phyloP scores from a whole-genome alignment of 1,140 invertebrate species.

The Stegodyphus dumicola region DNA sequence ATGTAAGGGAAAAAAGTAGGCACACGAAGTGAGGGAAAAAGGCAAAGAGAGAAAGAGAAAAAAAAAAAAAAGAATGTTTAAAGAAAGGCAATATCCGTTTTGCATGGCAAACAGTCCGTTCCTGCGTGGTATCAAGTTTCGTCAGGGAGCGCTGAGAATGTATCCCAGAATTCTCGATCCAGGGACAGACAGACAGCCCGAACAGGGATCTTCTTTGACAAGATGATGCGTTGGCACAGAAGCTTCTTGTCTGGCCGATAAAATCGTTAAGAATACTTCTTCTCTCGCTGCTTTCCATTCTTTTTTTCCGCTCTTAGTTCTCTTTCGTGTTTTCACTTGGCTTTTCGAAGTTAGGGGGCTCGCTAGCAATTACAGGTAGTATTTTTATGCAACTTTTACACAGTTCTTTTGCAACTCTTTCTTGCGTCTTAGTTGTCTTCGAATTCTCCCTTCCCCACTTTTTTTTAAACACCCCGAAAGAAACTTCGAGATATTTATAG shows the following conservation, averaged over 20 bases:
- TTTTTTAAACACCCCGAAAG: too few species aligned
- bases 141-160: conserved; percentile 52
- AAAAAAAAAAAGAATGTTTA: conserved; percentile 32
- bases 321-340: background rate
- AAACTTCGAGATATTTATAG: too few species aligned
- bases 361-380: background rate
- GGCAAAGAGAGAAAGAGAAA: background rate
- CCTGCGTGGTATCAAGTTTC: conserved; percentile 45
- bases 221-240: conserved; percentile 49
- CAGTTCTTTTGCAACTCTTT: too few species aligned
- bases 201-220: conserved; percentile 50
- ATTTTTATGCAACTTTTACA: too few species aligned
- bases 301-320: background rate
- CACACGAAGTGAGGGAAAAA: background rate
- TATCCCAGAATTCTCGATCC: conserved; percentile 54
- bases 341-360: background rate
- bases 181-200: conserved; percentile 13
- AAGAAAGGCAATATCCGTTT: conserved; percentile 60
- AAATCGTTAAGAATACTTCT: conserved; percentile 8
- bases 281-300: conserved; percentile 2
- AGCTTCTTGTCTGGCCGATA: conserved; percentile 27
- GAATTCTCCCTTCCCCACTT: too few species aligned
- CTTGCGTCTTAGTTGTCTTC: too few species aligned
- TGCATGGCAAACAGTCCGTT: conserved; percentile 60
- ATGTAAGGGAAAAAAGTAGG: background rate